Evolutionary conservation across 2,113 vertebrate species (phyloP), one percentile per base, ranked within the genome.

Genomic region (Alexandromys fortis): DNA sequence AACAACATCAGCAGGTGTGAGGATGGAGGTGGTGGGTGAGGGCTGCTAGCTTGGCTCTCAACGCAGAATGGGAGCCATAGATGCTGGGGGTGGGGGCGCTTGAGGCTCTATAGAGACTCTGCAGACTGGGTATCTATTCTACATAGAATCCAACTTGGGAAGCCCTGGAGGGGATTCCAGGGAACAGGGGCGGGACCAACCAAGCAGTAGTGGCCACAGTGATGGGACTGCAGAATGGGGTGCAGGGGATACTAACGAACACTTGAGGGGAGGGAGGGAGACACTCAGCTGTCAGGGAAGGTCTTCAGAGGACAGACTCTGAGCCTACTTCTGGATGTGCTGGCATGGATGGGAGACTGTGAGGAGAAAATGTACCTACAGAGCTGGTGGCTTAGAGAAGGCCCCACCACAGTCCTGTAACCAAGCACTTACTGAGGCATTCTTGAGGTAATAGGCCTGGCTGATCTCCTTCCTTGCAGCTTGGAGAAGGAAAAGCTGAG

Each of bases 401-500:
- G 28, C 38, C 38, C 24, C 49, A 8, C 28, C 55, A 26, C 49
- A 76, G 87, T 24, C 55, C 58, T 63, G 12, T 35, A 21, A 38
- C 86, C 16, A 67, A 79, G 21, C 14, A 0, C 52, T 26, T 88
- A 92, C 85, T 92, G 95, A 68, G 49, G 89, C 45, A 4, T 96
- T 95, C 94, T 92, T 75, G 67, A 94, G 96, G 63, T 86, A 97
- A 93, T 24, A 83, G 97, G 30, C 91, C 89, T 4, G 30, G 79
- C 82, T 82, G 94, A 96, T 78, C 75, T 96, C 68, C 30, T 0
- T 67, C 42, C 77, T 72, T 97, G 94, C 55, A 47, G 94, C 96
- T 87, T 35, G 61, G 96, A 93, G 82, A 89, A 96, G 30, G 52
- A 38, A 77, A 82, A 86, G 75, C 52, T 38, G 26, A 61, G 91